Base-by-base conservation (phyloP, 2,797 vertebrate species). In the Amazona finschi region DNA sequence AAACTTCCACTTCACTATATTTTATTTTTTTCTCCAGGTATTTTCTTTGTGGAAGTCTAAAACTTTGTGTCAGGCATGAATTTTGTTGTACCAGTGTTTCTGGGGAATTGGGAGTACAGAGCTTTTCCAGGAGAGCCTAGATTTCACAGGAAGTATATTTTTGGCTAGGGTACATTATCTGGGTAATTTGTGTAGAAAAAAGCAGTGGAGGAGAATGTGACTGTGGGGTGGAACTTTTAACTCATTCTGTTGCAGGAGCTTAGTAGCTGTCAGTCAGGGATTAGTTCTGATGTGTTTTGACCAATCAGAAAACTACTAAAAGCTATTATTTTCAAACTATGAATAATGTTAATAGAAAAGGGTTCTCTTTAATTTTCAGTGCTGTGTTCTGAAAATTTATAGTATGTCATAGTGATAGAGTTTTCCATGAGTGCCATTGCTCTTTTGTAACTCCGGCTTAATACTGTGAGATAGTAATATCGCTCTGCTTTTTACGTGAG, bases 1-100 rank as follows among this genome's bases (percentile, higher is more conserved):
- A 57, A 62, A 31, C 13, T 39, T n/a, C 3, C 1, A 15, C 9
- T 57, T 21, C 1, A 2, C 8, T 53, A 0, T 0, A 3, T 60
- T 31, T 82, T 78, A 53, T 60, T 62, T 47, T 5, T 71, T 49
- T 5, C 5, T 53, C 5, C 6, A 43, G 22, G 1, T 13, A 11
- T 49, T 75, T 72, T 41, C 5, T 52, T 44, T 47, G 7, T 57
- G 18, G 16, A 79, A 58, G 12, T 53, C 31, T 14, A 49, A 8
- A 81, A 22, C 14, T 81, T 84, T 17, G 31, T 49, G 30, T 22
- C 13, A 61, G 20, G 30, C 3, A 4, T 82, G 24, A 65, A 8
- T 66, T 75, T 55, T 44, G 22, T 52, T 75, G 15, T 65, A 22
- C 20, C 14, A 30, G 21, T 49, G 12, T 27, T 65, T 70, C 50